These are phyloP conservation scores for Neotragus pygmaeus DNA, from an alignment of 2,113 vertebrate genomes.

Conservation along the genomic window DNA sequence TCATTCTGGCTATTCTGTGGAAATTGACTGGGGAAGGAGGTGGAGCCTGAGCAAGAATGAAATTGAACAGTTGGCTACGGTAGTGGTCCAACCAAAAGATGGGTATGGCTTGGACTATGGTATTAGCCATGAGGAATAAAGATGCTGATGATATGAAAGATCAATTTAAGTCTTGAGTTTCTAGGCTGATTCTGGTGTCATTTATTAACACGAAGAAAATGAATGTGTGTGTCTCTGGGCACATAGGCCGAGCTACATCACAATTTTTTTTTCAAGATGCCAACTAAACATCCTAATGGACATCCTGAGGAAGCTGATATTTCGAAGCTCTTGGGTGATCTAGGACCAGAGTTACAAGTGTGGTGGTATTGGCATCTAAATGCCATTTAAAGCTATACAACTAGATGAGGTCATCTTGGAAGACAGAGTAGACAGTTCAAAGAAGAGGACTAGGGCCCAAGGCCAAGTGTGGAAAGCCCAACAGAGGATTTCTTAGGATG, in stretches of 20 bases:
- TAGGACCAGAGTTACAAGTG: not conserved
- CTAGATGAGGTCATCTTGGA: not conserved
- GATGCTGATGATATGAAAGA: not conserved
- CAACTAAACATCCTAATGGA: not conserved
- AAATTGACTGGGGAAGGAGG: not conserved
- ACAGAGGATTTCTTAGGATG: not conserved
- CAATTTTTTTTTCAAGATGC: not conserved
- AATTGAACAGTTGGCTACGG: not conserved
- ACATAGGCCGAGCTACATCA: not conserved
- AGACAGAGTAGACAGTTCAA: not conserved
- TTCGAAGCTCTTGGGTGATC: not conserved
- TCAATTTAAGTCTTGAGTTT: not conserved
- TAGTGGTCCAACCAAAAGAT: not conserved
- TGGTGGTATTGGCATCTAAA: not conserved
- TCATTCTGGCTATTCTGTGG: not conserved
- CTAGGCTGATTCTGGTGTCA: not conserved
- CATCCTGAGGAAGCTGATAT: not conserved
- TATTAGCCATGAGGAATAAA: not conserved
- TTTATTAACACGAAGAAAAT: not conserved
- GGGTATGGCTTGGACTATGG: not conserved
- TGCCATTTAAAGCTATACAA: not conserved
- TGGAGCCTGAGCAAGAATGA: not conserved
- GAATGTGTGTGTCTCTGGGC: not conserved
- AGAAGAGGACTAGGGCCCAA: not conserved
- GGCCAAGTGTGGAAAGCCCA: not conserved